A percentile compares a stretch with the other conserved stretches of the same genome.
Evolutionary conservation across 1,140 invertebrate genomes (phyloP).

Genomic region (Tachypleus tridentatus): DNA sequence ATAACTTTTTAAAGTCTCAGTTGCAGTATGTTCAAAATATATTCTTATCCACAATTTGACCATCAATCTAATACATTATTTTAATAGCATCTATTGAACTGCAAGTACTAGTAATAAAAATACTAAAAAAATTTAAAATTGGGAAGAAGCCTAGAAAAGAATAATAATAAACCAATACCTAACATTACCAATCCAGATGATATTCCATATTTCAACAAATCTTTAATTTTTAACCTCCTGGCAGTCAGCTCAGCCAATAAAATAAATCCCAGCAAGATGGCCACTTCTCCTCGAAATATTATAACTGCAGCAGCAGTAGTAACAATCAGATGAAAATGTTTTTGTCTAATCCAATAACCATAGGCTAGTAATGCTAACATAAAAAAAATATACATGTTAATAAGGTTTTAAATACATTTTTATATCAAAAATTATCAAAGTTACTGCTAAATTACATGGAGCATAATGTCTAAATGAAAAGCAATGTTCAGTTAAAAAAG

Average conservation of each 20-base stretch:
- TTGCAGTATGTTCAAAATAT: no score
- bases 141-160: no score
- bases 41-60: no score
- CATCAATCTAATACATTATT: no score
- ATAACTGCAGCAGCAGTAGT: constrained; percentile 73
- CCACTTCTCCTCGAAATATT: constrained; percentile 82
- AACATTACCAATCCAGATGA: no score
- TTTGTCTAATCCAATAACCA: constrained; percentile 67
- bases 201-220: no score
- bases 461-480: neutral
- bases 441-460: neutral
- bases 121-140: no score
- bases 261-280: constrained; percentile 74
- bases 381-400: constrained; percentile 16
- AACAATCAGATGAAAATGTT: constrained; percentile 62
- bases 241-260: constrained; percentile 60
- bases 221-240: constrained; percentile 31
- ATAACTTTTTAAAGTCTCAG: no score
- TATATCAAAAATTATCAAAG: neutral
- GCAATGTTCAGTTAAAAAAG: neutral
- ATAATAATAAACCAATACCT: no score
- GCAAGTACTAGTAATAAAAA: no score
- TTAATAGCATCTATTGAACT: no score
- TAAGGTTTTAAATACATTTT: neutral
- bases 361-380: constrained; percentile 74